Evolutionary conservation across 1,140 invertebrate genomes (phyloP).

Genomic region (Bombus picipes): DNA sequence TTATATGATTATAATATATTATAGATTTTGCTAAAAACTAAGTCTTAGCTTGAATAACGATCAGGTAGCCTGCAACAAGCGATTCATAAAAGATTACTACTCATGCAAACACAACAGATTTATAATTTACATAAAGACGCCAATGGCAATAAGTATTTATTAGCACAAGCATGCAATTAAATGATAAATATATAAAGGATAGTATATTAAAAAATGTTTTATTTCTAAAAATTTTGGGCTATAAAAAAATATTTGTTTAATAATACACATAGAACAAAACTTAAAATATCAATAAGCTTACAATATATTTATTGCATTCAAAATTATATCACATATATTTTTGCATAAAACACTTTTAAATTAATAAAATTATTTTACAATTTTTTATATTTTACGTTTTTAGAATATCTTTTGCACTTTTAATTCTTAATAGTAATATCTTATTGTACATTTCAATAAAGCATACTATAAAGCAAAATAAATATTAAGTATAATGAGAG

Average conservation of each 20-base stretch:
- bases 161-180: slow-evolving; percentile 58
- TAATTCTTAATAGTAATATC: slow-evolving; percentile 4
- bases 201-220: background rate
- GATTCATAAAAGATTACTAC: slow-evolving; percentile 77
- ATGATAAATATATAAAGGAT: slow-evolving; percentile 25
- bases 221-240: background rate
- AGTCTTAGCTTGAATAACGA: slow-evolving; percentile 74
- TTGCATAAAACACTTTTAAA: background rate
- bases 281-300: slow-evolving; percentile 6
- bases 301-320: background rate
- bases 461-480: slow-evolving; percentile 44
- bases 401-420: background rate
- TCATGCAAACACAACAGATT: slow-evolving; percentile 69
- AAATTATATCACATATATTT: slow-evolving; percentile 7
- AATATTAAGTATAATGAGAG: slow-evolving; percentile 38
- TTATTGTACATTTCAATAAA: slow-evolving; percentile 21
- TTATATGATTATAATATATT: slow-evolving; percentile 67
- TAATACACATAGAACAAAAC: background rate
- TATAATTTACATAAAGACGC: slow-evolving; percentile 29
- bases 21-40: slow-evolving; percentile 66
- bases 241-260: background rate
- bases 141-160: slow-evolving; percentile 32
- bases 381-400: background rate
- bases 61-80: slow-evolving; percentile 74
- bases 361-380: slow-evolving; percentile 17